Base-by-base conservation (phyloP, 2,113 vertebrate species). In the Labeo catla region DNA sequence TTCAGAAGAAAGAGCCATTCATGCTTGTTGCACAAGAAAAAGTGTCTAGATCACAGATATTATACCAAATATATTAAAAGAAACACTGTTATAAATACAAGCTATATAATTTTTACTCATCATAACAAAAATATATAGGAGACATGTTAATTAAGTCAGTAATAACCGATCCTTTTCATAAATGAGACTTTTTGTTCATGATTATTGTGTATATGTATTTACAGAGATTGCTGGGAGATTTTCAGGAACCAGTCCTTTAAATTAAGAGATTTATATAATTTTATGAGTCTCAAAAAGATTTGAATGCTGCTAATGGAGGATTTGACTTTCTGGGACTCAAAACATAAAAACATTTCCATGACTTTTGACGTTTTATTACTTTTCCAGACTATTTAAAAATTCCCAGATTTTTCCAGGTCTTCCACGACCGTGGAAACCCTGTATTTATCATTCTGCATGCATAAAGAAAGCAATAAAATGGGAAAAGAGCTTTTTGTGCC, bases 371-470 rank as follows among this genome's bases (percentile, higher is more conserved):
- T 34, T 77, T 78, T 78, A 78, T 78, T 57, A 78, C 76, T 54
- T 52, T 78, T 28, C 76, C 76, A 77, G 76, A 54, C 76, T 54
- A 50, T 49, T 76, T 49, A 7, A 77, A 34, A 77, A 76, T 50
- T 34, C 47, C 12, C 45, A 8, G 45, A 76, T 50, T 23, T 76
- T 50, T 50, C 49, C 47, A 50, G 13, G 45, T 34, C 52, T 52
- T 50, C 49, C 76, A 39, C 36, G 76, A 57, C 50, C 9, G 47
- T 28, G 43, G 4, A 28, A 6, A 16, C 23, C 49, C 76, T 78
- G 50, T 23, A 39, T 52, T 83, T 83, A 83, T 83, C 65, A 83
- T 83, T 83, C 65, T 39, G 47, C 10, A 70, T 54, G 28, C 81
- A 52, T 54, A n/a, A 52, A 36, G 28, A 52, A 34, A 52, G 47